phyloP scores from a whole-genome alignment of 2,888 invertebrate genomes.

The Cheiracanthium punctorium region DNA sequence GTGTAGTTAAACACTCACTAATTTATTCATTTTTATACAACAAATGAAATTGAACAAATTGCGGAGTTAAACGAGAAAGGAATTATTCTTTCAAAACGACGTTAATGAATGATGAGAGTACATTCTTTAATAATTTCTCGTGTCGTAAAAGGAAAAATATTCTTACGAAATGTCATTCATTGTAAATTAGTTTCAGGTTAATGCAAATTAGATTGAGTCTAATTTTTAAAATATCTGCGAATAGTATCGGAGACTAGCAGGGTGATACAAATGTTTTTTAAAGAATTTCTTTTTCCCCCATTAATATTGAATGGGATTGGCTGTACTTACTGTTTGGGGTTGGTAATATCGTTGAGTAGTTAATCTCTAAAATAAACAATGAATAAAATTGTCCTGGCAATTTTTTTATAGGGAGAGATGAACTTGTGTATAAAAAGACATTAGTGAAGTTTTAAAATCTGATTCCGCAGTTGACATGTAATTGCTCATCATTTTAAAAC shows the following conservation, averaged over 20 bases:
- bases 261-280: background rate
- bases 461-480: too few species aligned
- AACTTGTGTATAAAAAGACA: too few species aligned
- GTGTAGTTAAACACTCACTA: too few species aligned
- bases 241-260: background rate
- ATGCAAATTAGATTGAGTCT: background rate
- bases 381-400: too few species aligned
- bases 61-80: background rate
- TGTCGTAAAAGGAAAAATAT: background rate
- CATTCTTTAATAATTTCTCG: background rate
- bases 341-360: too few species aligned
- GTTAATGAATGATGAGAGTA: background rate
- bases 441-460: too few species aligned
- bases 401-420: too few species aligned
- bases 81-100: background rate
- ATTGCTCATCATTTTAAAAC: too few species aligned
- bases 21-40: too few species aligned
- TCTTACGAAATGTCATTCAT: background rate
- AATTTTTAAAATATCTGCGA: background rate
- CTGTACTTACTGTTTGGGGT: too few species aligned
- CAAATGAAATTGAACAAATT: background rate
- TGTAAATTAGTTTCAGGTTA: conserved; percentile 2
- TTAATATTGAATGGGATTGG: too few species aligned
- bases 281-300: background rate
- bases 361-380: too few species aligned